Conservation (phyloP, 1,140 invertebrate species). For the Nylanderia fulva region DNA sequence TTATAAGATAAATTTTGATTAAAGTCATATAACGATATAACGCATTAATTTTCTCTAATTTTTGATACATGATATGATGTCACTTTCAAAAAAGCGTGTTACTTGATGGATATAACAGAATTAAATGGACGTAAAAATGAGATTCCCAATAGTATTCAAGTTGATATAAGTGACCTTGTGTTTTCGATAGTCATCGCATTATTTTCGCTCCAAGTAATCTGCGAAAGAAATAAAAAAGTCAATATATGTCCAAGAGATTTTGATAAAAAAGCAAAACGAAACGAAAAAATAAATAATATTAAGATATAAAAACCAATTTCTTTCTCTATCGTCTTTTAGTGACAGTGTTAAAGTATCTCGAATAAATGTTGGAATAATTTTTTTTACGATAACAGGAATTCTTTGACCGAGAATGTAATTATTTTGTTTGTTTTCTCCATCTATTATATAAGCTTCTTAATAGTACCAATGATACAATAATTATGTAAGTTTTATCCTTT, state of each 20-base stretch:
- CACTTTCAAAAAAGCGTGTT: no score
- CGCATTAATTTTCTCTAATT: no score
- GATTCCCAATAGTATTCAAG: background rate
- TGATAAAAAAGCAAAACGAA: background rate
- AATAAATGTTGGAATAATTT: background rate
- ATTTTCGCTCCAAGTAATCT: background rate
- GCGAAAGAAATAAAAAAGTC: background rate
- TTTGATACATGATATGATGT: no score
- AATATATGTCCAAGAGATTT: background rate
- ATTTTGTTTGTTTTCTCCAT: no score
- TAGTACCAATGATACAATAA: background rate
- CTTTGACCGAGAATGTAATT: background rate
- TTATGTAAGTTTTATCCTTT: slow-evolving; percentile 1
- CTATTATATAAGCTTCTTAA: background rate
- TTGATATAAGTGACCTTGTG: background rate
- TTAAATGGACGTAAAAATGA: no score
- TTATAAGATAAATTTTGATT: no score
- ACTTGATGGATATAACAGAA: no score
- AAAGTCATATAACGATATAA: no score
- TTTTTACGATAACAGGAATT: background rate
- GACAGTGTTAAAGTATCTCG: background rate
- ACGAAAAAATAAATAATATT: background rate
- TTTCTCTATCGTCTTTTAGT: no score
- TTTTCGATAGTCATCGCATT: background rate
- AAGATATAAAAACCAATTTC: background rate